Conservation (phyloP, 1,140 invertebrate genomes). For the Linepithema humile region DNA sequence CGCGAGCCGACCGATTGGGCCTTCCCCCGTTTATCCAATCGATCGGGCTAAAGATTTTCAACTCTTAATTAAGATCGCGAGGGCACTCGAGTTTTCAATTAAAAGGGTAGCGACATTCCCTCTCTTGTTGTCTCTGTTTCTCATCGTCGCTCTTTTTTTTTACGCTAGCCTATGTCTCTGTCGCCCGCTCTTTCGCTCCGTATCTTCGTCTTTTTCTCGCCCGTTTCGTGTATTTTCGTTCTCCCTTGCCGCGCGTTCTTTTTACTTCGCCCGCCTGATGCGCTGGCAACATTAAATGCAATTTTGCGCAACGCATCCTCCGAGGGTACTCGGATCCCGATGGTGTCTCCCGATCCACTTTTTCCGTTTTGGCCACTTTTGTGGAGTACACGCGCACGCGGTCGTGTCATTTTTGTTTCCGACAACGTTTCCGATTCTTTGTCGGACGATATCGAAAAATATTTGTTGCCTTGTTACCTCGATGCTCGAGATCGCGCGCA, state of each 20-base stretch:
- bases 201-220: slow-evolving; percentile 14
- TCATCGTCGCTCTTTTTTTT: not conserved
- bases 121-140: slow-evolving; percentile 2
- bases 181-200: not conserved
- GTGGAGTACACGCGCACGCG: slow-evolving; percentile 39
- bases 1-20: slow-evolving; percentile 59
- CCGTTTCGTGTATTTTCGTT: slow-evolving; percentile 14
- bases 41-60: slow-evolving; percentile 79
- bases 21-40: slow-evolving; percentile 77
- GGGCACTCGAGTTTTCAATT: slow-evolving; percentile 81
- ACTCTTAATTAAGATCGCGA: slow-evolving; percentile 80
- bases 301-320: slow-evolving; percentile 66
- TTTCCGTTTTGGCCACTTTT: slow-evolving; percentile 54
- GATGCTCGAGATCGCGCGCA: slow-evolving; percentile 50
- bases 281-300: slow-evolving; percentile 74
- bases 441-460: slow-evolving; percentile 65
- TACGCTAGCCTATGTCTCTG: not conserved
- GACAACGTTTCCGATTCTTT: slow-evolving; percentile 58
- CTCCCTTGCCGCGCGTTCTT: not conserved
- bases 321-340: slow-evolving; percentile 56
- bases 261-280: slow-evolving; percentile 33
- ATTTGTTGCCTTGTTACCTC: slow-evolving; percentile 23
- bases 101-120: slow-evolving; percentile 72
- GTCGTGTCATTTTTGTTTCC: slow-evolving; percentile 57
- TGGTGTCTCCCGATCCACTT: slow-evolving; percentile 54